Conservation (phyloP, 2,888 invertebrate species). For the Melipona bicolor region DNA sequence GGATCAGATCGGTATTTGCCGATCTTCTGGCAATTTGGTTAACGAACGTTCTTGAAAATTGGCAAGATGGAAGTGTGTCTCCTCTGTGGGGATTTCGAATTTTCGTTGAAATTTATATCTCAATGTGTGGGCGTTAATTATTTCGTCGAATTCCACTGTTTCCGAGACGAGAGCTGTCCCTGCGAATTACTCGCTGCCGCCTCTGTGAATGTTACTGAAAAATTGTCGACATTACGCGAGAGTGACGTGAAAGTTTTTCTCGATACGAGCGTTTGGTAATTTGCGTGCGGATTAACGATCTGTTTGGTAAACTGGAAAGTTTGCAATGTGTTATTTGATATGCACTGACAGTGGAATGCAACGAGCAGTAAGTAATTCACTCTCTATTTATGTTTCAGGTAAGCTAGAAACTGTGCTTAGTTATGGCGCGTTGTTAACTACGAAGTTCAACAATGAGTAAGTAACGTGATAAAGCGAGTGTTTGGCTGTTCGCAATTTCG, state of each 20-base stretch:
- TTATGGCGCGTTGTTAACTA: not conserved
- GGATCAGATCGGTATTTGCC: not conserved
- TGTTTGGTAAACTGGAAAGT: not conserved
- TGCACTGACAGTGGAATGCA: not conserved
- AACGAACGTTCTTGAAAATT: not conserved
- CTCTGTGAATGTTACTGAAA: too few relatives aligned
- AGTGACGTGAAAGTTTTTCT: too few relatives aligned
- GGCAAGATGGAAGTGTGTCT: not conserved
- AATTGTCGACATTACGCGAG: too few relatives aligned
- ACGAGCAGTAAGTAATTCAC: not conserved
- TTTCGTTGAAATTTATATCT: not conserved
- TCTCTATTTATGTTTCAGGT: slow-evolving; percentile 35
- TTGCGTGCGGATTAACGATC: not conserved
- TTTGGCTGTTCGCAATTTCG: too few relatives aligned
- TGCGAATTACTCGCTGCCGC: too few relatives aligned
- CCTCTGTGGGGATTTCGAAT: accelerated
- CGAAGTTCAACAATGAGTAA: slow-evolving; percentile 3
- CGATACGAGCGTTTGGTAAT: not conserved
- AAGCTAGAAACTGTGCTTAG: slow-evolving; percentile 12
- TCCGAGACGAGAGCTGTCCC: too few relatives aligned
- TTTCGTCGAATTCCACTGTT: too few relatives aligned
- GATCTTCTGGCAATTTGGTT: not conserved
- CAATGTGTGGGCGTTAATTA: not conserved
- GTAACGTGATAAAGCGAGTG: not conserved
- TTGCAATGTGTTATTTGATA: not conserved